These are phyloP conservation scores for Tetramorium simillimum DNA, from an alignment of 1,140 invertebrate genomes.

Conservation along the genomic window DNA sequence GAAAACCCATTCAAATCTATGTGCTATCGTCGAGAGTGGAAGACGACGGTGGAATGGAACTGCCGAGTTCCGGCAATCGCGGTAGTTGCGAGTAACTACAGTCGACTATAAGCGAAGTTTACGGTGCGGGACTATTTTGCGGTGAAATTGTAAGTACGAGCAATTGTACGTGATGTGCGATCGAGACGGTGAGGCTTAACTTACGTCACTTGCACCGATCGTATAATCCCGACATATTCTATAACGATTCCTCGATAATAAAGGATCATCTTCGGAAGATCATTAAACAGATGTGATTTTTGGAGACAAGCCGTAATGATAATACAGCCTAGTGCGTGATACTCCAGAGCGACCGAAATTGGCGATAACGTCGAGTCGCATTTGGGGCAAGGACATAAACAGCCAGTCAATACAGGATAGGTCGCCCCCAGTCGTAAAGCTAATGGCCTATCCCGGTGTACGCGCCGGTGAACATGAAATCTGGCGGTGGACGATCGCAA, in stretches of 20 bases:
- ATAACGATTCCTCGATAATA: not conserved
- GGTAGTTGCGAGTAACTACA: conserved; percentile 21
- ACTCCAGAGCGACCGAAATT: not conserved
- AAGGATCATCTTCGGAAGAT: not conserved
- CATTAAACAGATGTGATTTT: not conserved
- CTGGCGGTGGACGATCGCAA: not conserved
- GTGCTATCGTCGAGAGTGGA: conserved; percentile 25
- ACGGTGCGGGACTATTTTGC: not conserved
- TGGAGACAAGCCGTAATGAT: not conserved
- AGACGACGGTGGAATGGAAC: conserved; percentile 8
- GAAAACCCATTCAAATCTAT: conserved; percentile 45
- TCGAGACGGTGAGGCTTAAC: not conserved
- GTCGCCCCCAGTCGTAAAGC: conserved; percentile 2
- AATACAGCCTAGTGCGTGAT: not conserved
- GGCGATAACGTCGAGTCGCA: not conserved
- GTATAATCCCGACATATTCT: not conserved
- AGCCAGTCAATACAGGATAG: conserved; percentile 5
- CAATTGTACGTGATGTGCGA: conserved; percentile 6
- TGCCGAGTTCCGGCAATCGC: not conserved
- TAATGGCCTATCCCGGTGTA: conserved; percentile 37
- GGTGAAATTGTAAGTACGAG: conserved; percentile 2
- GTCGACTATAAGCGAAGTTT: conserved; percentile 8
- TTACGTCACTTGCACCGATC: not conserved
- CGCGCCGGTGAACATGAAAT: conserved; percentile 40
- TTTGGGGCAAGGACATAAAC: conserved; percentile 26